Conservation (phyloP, 2,113 vertebrate species). For the Phrynocephalus versicolor region DNA sequence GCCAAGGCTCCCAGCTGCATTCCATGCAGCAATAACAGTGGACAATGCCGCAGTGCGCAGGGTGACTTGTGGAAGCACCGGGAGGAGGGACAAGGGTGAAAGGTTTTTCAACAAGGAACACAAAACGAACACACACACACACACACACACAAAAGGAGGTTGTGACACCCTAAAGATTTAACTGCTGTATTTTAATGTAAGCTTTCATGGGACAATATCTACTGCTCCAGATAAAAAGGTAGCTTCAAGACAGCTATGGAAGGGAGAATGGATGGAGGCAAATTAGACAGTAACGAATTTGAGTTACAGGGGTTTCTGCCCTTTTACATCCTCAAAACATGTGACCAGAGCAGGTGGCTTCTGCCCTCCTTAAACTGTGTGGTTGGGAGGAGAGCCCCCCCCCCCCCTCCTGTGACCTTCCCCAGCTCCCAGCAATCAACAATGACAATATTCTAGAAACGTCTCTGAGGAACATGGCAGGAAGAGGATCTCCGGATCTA, state of each 20-base stretch:
- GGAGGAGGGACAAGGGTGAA: no score
- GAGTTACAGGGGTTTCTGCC: not conserved
- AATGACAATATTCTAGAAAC: not conserved
- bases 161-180: no score
- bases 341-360: no score
- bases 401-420: not conserved
- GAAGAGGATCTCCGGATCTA: not conserved
- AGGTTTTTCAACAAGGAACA: no score
- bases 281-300: not conserved
- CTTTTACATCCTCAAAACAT: no score
- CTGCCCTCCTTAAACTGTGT: no score
- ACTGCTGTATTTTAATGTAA: no score
- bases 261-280: not conserved
- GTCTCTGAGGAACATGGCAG: not conserved
- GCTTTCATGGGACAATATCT: no score
- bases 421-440: not conserved
- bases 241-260: not conserved
- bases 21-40: not conserved
- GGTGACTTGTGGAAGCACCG: not conserved
- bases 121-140: no score
- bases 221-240: no score
- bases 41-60: not conserved
- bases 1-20: slow-evolving; percentile 19
- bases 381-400: no score
- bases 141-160: no score